These are phyloP conservation scores for Galerucella pusilla DNA, from an alignment of 2,888 invertebrate genomes.

Conservation along the genomic window DNA sequence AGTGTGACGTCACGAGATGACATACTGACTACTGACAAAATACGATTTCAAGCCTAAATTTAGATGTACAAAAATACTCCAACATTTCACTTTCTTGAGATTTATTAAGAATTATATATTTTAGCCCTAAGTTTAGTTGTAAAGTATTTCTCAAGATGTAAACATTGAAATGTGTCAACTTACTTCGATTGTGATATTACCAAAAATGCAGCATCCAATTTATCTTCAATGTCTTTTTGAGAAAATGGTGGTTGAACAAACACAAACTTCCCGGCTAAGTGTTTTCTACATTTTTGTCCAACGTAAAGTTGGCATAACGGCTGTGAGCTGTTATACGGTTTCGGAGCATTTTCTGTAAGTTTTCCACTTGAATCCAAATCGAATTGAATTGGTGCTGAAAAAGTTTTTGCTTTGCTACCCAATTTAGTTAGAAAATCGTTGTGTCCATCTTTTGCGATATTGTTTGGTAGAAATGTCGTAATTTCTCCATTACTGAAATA, in stretches of 20 bases:
- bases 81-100: too few relatives aligned
- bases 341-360: slow-evolving; percentile 45
- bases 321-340: slow-evolving; percentile 63
- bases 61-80: too few relatives aligned
- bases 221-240: slow-evolving; percentile 83
- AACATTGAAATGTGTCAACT: slow-evolving; percentile 48
- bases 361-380: slow-evolving; percentile 52
- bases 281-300: slow-evolving; percentile 83
- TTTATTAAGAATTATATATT: too few relatives aligned
- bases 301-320: slow-evolving; percentile 82
- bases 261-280: slow-evolving; percentile 83
- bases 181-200: slow-evolving; percentile 89
- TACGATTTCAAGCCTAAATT: too few relatives aligned
- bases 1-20: too few relatives aligned
- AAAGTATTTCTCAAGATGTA: neutral
- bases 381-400: slow-evolving; percentile 53
- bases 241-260: slow-evolving; percentile 86
- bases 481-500: slow-evolving; percentile 47
- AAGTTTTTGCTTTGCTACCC: slow-evolving; percentile 49
- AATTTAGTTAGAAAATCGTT: slow-evolving; percentile 41
- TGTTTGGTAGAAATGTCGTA: slow-evolving; percentile 52
- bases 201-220: slow-evolving; percentile 82
- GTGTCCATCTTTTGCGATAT: slow-evolving; percentile 39
- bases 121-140: too few relatives aligned
- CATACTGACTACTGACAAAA: too few relatives aligned